Evolutionary conservation across 2,797 vertebrate species (phyloP), one percentile per base, ranked within the genome.

Genomic region (Chloroceryle inda): DNA sequence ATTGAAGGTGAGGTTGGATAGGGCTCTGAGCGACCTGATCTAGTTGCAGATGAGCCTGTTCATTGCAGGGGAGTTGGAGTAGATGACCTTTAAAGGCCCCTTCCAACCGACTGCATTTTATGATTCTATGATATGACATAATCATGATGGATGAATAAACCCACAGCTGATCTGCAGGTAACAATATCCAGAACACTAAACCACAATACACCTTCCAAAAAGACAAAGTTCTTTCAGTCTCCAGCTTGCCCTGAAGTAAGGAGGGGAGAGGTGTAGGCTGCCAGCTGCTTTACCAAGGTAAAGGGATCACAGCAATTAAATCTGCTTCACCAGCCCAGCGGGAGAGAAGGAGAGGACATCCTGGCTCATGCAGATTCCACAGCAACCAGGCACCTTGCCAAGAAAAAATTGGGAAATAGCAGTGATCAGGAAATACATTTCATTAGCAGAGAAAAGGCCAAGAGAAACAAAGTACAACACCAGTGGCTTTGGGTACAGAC

Each of bases 371-470:
- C 59, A 86, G 63, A 94, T 94, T 96, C 89, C 0, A 42, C 93
- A 97, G 93, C 87, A 97, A 92, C 71, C 26, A 92, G 96, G 91
- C 92, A 94, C 40, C 73, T 95, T 78, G 92, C 92, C 92, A 96
- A 86, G 69, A 75, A 95, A 67, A 93, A 71, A 62, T 50, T 9
- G 4, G 69, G 58, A 92, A 94, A 94, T 49, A 95, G 82, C 87
- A 89, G 56, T 38, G 83, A 95, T 96, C 80, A 84, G 85, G 31
- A 95, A 88, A 94, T 73, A 82, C 38, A 85, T 85, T 95, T 96
- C 64, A 78, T 73, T 94, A 90, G 35, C 42, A 82, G 69, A 92
- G 85, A 88, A 97, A 97, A 96, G 88, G 85, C 88, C 67, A 94
- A 78, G 66, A 77, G 74, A 95, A 97, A 94, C 59, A 49, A 81